Evolutionary conservation across 2,888 invertebrate genomes (phyloP), one percentile per base, ranked within the genome.

Genomic region (Harmothoe impar): DNA sequence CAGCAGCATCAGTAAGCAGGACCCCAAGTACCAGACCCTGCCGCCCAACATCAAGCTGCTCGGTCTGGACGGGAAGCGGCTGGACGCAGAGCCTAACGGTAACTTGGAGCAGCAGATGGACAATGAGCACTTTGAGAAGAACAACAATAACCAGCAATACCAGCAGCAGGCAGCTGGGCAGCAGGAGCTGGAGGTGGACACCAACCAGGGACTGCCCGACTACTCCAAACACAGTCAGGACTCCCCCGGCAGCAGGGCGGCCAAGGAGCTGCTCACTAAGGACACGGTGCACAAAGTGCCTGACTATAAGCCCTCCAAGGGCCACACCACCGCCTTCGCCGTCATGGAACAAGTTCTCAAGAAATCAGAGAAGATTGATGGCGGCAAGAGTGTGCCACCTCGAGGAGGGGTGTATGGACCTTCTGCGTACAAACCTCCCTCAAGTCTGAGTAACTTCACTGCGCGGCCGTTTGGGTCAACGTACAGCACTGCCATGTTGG

Each of bases 1-100:
- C n/a, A 23, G 62, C 52, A 23, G 10, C 12, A 72, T 89, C 35
- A 98, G 97, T 94, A 98, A 98, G 95, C 97, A 97, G 90, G 98
- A 98, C 96, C 98, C 97, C 77, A 99, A 98, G 96, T 98, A 98
- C 96, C 98, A 98, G 96, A 98, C 98, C 51, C 96, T 98, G 96
- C 98, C 98, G 93, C 98, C 98, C 96, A 98, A 97, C 95, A 98
- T 98, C 62, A 98, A 98, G 96, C 98, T 98, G 95, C 92, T 94
- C 43, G 90, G 81, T 1, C 10, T 54, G 62, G 78, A 54, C 0
- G 81, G 81, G 23, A 54, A 78, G 54, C 20, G 33, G n/a, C 12
- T 68, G 89, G 77, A 89, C 7, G 56, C 54, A 15, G 86, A 86
- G 86, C 23, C 86, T 3, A 86, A 54, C 20, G 86, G 54, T 23